Evolutionary conservation across 2,888 invertebrate species (phyloP).

Genomic region (Drosophila recens): DNA sequence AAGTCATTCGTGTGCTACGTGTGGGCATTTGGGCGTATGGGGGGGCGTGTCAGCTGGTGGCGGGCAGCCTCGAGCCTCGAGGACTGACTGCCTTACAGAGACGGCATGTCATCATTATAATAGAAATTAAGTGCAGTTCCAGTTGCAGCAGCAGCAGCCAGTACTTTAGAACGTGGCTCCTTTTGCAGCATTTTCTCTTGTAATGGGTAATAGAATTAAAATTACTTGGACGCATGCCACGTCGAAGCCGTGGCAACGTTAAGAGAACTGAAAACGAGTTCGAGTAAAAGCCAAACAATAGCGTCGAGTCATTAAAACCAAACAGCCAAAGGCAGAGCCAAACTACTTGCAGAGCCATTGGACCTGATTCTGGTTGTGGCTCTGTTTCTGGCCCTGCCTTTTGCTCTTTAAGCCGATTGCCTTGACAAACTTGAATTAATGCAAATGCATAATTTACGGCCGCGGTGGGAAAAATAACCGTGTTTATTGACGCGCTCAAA

Average conservation of each 20-base stretch:
- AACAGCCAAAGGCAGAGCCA: constrained; percentile 59
- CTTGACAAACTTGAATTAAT: constrained; percentile 8
- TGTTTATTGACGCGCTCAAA: constrained; percentile 51
- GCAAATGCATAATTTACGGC: constrained; percentile 14
- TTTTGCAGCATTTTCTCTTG: constrained; percentile 42
- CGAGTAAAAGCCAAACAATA: constrained; percentile 63
- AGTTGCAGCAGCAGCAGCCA: constrained; percentile 37
- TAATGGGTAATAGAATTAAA: constrained; percentile 76
- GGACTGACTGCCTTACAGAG: constrained; percentile 57
- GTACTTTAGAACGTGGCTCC: constrained; percentile 42
- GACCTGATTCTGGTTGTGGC: constrained; percentile 2
- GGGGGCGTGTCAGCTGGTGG: constrained; percentile 48
- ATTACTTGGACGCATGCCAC: constrained; percentile 75
- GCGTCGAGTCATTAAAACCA: constrained; percentile 67
- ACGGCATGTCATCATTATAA: constrained; percentile 77
- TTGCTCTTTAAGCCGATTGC: constrained; percentile 26
- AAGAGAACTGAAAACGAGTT: constrained; percentile 6
- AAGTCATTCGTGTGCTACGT: constrained; percentile 43
- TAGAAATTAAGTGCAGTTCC: constrained; percentile 75
- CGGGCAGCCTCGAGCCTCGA: constrained; percentile 29
- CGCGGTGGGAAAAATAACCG: constrained; percentile 1
- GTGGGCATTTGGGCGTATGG: constrained; percentile 32
- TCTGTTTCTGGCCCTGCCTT: not conserved
- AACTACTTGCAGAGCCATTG: constrained; percentile 12
- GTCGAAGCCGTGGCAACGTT: constrained; percentile 34